Base-by-base conservation (phyloP, 2,113 vertebrate species). In the Microtus ochrogaster region DNA sequence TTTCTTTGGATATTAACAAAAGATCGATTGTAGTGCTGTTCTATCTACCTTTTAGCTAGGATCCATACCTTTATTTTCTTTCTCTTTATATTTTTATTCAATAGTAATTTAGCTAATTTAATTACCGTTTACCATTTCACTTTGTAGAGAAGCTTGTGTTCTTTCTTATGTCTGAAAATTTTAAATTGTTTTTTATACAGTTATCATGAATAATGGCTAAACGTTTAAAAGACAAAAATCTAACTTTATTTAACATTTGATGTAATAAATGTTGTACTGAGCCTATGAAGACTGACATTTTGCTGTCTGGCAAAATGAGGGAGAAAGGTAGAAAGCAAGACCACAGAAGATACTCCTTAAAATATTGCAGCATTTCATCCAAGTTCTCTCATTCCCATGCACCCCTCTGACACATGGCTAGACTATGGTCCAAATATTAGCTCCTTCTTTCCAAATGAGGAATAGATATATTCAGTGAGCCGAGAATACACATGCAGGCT, bases 141-240 rank as follows among this genome's bases (percentile, higher is more conserved):
- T 97, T 96, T 97, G 58, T 89, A 94, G 58, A 96, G 12, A 96
- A 65, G 36, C 39, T 97, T 90, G 93, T 97, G 94, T 97, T 95
- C 84, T 97, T 97, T 73, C 94, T 14, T 76, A 91, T 78, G 74
- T 92, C 58, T 89, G 58, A 8, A 94, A 88, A 90, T 77, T 85
- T 97, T n/a, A 94, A 97, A 63, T 85, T 94, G 47, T 39, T 85
- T 94, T 41, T 39, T 98, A 36, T 30, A 14, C 90, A 90, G 36
- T 74, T 83, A 88, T 52, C 93, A 95, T 39, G 76, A 89, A 41
- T 47, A 97, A 92, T 74, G 96, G 92, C 96, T 98, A 97, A 24
- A 17, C 78, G 78, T 49, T 36, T n/a, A 39, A 28, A 78, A 79
- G 96, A 94, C 47, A n/a, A 0, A 0, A 14, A 33, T 86, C 0